Percentiles rank a stretch among this genome's conserved stretches.
phyloP scores from a whole-genome alignment of 2,113 vertebrate genomes.

The Xiphophorus hellerii region DNA sequence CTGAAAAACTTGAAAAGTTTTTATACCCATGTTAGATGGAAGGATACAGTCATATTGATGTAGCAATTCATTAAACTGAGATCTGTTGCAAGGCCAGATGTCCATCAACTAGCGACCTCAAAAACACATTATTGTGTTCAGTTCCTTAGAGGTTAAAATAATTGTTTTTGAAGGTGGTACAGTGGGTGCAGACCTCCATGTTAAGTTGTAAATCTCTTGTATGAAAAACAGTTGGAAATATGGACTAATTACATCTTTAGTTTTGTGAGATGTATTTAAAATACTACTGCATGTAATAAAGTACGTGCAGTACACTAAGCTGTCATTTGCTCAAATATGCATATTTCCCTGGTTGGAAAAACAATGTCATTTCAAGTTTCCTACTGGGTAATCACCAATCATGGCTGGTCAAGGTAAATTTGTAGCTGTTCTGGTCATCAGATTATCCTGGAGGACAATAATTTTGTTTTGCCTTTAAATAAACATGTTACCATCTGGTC shows the following conservation, averaged over 20 bases:
- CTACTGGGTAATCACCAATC: too few species aligned
- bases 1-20: conserved; percentile 49
- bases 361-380: too few species aligned
- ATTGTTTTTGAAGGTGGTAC: neutral
- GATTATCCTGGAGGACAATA: too few species aligned
- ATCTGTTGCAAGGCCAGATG: conserved; percentile 40
- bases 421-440: too few species aligned
- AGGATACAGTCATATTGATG: conserved; percentile 30
- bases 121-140: neutral
- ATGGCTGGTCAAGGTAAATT: too few species aligned
- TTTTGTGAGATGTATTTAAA: too few species aligned
- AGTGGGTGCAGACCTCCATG: neutral
- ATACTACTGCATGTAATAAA: too few species aligned
- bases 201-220: neutral
- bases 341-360: too few species aligned
- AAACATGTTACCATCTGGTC: too few species aligned
- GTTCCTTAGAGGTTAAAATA: neutral
- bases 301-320: too few species aligned
- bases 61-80: conserved; percentile 53
- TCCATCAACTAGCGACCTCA: neutral
- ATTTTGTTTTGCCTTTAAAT: too few species aligned
- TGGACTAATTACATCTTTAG: neutral
- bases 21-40: conserved; percentile 34
- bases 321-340: too few species aligned
- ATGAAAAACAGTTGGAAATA: neutral